These are phyloP conservation scores for Leptinotarsa tumamoca DNA, from an alignment of 2,888 invertebrate species.

Conservation along the genomic window DNA sequence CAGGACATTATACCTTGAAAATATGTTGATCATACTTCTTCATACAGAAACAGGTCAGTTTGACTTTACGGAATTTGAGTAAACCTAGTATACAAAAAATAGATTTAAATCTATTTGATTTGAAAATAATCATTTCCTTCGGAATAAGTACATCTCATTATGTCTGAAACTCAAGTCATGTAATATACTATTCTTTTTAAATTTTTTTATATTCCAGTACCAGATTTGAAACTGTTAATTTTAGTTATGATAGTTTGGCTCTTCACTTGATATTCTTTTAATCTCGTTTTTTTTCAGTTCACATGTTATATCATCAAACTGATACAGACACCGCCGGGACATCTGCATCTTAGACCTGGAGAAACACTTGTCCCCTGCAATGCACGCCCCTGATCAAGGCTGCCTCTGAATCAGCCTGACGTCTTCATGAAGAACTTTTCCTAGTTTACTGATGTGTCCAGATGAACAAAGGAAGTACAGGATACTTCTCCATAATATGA, in stretches of 20 bases:
- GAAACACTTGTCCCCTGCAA: conserved; percentile 55
- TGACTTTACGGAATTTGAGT: no score
- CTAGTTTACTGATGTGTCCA: conserved; percentile 56
- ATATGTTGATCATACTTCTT: no score
- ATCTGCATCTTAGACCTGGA: conserved; percentile 60
- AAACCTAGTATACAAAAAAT: no score
- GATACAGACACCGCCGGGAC: conserved; percentile 50
- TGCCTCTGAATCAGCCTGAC: conserved; percentile 54
- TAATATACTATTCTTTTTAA: no score
- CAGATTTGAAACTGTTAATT: background rate
- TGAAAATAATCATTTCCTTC: no score
- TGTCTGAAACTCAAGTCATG: no score
- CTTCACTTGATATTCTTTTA: background rate
- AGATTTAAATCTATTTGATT: no score
- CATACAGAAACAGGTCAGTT: no score
- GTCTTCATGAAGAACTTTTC: conserved; percentile 38
- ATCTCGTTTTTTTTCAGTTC: conserved; percentile 37
- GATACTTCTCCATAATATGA: conserved; percentile 39
- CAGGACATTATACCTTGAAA: no score
- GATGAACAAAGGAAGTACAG: conserved; percentile 45
- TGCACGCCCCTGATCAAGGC: conserved; percentile 56
- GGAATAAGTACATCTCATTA: no score
- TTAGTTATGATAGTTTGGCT: background rate
- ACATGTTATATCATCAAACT: conserved; percentile 33
- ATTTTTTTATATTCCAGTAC: no score